Base-by-base conservation (phyloP, 2,888 invertebrate genomes). In the Chrysolina haemoptera region DNA sequence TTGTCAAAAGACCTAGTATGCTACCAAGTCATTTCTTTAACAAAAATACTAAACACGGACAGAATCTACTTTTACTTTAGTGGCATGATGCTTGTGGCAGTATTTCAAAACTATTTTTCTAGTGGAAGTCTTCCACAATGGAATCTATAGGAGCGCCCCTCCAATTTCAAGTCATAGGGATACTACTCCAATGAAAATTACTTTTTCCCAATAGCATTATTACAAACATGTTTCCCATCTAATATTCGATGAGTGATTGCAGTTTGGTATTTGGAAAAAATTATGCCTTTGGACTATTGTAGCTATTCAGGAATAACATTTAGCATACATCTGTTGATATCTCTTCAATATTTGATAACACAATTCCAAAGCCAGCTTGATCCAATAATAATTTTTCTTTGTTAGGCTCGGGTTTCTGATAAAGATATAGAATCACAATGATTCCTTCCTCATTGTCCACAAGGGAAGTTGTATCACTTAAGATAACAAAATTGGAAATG, bases 71-170 rank as follows among this genome's bases (percentile, higher is more conserved):
- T 53, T 18, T 20, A 16, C 48, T 16, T 8, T 16, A 53, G 18
- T 53, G 12, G 53, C 20, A 53, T 53, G 53, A 53, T 53, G 20
- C 53, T 53, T 53, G 53, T 53, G 53, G 53, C 53, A 53, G 53
- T 53, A 53, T 14, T 11, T 53, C 18, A 5, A 20, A 12, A 20
- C 22, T 53, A 53, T 11, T 53, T 53, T 53, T 20, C 53, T 53
- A 53, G 20, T 53, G 18, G 53, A 53, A 53, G 20, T 20, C 53
- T 53, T 53, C 20, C 53, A 53, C 20, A 20, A 53, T 53, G 22
- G 53, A 11, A 11, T 48, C 48, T 48, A 48, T 9, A 48, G 16
- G 48, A 48, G 16, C 11, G 16, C 11, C 16, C 48, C n/a, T 48
- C 10, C 53, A 53, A 16, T 53, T 53, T 22, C 5, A 53, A 18